These are phyloP conservation scores for Drosophila conformis DNA, from an alignment of 2,888 invertebrate genomes.

Conservation along the genomic window DNA sequence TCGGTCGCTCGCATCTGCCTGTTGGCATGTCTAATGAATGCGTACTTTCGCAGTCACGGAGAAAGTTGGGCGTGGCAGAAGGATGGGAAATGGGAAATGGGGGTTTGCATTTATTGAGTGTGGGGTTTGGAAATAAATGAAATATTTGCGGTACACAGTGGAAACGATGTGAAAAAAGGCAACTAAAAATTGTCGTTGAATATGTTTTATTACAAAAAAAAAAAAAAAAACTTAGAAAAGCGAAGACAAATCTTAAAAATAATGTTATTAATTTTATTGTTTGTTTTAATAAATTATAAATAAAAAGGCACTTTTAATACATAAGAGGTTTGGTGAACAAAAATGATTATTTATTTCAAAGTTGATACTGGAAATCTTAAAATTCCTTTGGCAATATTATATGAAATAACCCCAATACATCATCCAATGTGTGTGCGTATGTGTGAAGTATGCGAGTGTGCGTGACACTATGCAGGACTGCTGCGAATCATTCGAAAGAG, in stretches of 20 bases:
- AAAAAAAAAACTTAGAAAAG: no score
- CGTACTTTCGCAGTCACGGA: constrained; percentile 56
- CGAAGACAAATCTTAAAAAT: no score
- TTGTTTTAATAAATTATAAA: background rate
- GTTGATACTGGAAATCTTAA: background rate
- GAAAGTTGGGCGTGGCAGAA: background rate
- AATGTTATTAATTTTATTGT: background rate
- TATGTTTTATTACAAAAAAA: background rate
- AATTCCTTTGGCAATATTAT: background rate
- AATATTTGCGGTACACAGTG: constrained; percentile 76
- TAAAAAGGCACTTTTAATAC: background rate
- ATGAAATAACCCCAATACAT: background rate
- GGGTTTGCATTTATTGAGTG: constrained; percentile 30
- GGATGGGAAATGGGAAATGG: constrained; percentile 8
- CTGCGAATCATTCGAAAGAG: constrained; percentile 10
- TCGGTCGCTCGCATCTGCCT: constrained; percentile 65
- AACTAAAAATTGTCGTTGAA: background rate
- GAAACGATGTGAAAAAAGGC: background rate
- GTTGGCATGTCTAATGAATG: constrained; percentile 72
- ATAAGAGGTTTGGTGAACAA: background rate
- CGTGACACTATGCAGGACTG: constrained; percentile 70
- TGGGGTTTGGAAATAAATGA: constrained; percentile 77
- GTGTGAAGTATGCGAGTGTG: constrained; percentile 37
- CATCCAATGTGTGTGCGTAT: constrained; percentile 9
- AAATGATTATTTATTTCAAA: background rate